A percentile compares a stretch with the other conserved stretches of the same genome.
These are phyloP conservation scores for Oncorhynchus nerka DNA, from an alignment of 2,113 vertebrate species.

Conservation along the genomic window DNA sequence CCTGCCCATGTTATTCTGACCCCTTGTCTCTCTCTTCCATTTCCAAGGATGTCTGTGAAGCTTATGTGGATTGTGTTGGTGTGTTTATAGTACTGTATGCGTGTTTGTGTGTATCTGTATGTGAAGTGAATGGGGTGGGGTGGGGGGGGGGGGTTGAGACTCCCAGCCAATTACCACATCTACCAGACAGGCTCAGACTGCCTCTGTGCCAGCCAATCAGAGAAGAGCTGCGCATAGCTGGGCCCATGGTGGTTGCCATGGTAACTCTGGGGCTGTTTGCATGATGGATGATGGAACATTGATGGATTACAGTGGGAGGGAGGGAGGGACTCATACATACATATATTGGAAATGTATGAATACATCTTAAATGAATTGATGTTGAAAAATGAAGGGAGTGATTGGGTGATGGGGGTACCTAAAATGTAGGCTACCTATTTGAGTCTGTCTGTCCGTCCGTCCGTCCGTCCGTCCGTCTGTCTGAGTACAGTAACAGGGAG, in stretches of 20 bases:
- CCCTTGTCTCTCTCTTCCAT: constrained; percentile 55
- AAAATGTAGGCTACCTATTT: background rate
- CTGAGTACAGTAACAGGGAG: constrained; percentile 76
- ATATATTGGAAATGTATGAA: constrained; percentile 74
- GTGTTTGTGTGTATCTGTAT: background rate
- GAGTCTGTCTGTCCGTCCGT: background rate
- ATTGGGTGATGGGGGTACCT: background rate
- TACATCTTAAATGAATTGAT: constrained; percentile 69
- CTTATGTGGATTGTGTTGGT: constrained; percentile 13
- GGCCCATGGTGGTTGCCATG: constrained; percentile 84
- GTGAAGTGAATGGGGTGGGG: background rate
- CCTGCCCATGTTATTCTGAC: constrained; percentile 63
- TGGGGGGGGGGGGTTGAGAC: constrained; percentile 47
- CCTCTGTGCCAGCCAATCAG: constrained; percentile 76
- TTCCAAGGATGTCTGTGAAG: constrained; percentile 51
- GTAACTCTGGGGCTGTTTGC: constrained; percentile 80
- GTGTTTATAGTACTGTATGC: constrained; percentile 8
- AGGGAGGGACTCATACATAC: constrained; percentile 63
- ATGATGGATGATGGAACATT: constrained; percentile 78
- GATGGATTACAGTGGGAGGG: constrained; percentile 76
- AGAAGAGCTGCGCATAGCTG: constrained; percentile 69
- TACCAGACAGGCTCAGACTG: constrained; percentile 76
- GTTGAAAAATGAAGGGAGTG: constrained; percentile 47
- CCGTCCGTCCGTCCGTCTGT: too few species aligned
- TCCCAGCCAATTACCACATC: constrained; percentile 85